These are phyloP conservation scores for Bagarius yarrelli DNA, from an alignment of 2,113 vertebrate genomes.

Conservation along the genomic window DNA sequence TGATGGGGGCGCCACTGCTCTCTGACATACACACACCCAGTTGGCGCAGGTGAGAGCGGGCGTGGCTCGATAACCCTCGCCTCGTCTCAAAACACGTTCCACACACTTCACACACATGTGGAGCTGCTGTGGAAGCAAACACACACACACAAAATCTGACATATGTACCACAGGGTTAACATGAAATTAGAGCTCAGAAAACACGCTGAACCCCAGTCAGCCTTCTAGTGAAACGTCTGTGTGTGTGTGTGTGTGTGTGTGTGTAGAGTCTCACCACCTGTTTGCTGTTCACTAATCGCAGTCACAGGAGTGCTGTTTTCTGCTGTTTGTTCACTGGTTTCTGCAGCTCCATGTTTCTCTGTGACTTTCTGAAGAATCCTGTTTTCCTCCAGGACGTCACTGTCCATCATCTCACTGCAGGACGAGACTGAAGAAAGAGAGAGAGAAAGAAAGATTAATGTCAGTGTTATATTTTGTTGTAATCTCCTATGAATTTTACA, in stretches of 20 bases:
- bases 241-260: neutral
- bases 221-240: neutral
- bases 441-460: no score
- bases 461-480: no score
- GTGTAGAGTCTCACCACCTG: neutral
- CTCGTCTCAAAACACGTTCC: slow-evolving; percentile 86
- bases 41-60: slow-evolving; percentile 85
- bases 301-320: neutral
- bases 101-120: slow-evolving; percentile 85
- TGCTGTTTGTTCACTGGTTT: neutral
- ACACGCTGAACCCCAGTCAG: neutral
- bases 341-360: neutral
- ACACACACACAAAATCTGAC: neutral
- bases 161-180: neutral
- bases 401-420: neutral
- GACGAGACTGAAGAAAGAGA: no score
- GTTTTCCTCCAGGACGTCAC: neutral
- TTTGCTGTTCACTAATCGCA: neutral
- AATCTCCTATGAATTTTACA: no score
- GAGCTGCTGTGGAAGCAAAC: slow-evolving; percentile 60
- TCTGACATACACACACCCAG: slow-evolving; percentile 85
- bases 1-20: slow-evolving; percentile 86
- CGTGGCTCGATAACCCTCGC: slow-evolving; percentile 88
- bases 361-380: no score
- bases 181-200: neutral